Evolutionary conservation across 2,113 vertebrate species (phyloP).

Genomic region (Diadophis punctatus): DNA sequence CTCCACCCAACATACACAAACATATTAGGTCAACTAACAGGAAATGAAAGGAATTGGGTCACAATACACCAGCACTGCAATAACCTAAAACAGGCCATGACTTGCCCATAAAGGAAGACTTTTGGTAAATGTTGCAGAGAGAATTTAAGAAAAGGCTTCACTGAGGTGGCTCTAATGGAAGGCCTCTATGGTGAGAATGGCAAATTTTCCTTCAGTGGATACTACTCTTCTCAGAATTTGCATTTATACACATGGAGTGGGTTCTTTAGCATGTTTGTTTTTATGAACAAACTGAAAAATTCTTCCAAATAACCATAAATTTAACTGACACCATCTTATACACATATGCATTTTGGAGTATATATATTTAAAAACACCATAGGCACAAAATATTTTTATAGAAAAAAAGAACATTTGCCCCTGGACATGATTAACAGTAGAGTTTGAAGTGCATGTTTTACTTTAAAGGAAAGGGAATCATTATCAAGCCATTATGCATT

Average conservation of each 20-base stretch:
- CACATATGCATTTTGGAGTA: slow-evolving; percentile 19
- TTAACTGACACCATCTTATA: slow-evolving; percentile 38
- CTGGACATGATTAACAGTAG: slow-evolving; percentile 65
- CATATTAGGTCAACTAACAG: background rate
- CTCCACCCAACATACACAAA: background rate
- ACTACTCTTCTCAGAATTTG: background rate
- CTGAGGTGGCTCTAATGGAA: background rate
- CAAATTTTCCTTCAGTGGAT: background rate
- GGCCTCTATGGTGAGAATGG: background rate
- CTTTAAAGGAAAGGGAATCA: slow-evolving; percentile 71
- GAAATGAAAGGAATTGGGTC: background rate
- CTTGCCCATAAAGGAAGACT: background rate
- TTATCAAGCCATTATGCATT: slow-evolving; percentile 74
- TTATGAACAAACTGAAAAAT: slow-evolving; percentile 14
- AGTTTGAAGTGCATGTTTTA: slow-evolving; percentile 65
- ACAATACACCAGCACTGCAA: background rate
- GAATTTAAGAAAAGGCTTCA: background rate
- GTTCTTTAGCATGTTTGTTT: slow-evolving; percentile 14
- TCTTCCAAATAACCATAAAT: slow-evolving; percentile 40
- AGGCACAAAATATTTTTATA: slow-evolving; percentile 34
- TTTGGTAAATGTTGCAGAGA: background rate
- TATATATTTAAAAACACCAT: slow-evolving; percentile 21
- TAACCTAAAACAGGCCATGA: background rate
- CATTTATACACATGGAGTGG: background rate
- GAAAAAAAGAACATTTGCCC: slow-evolving; percentile 62